Conservation (phyloP, 1,140 invertebrate species). For the Drosophila pectinifera region DNA sequence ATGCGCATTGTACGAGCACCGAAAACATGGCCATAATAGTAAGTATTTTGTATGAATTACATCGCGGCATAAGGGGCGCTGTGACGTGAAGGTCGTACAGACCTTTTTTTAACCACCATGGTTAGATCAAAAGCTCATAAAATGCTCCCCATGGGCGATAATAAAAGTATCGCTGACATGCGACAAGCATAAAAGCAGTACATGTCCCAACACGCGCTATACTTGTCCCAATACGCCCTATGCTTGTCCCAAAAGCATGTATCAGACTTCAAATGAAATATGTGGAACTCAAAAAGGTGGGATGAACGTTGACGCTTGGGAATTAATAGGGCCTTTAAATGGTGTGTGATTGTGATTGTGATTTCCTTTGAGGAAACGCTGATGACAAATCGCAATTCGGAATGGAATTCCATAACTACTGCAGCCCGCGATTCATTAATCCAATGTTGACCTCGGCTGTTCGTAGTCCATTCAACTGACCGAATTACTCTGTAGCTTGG, state of each 20-base stretch:
- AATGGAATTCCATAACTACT: conserved; percentile 3
- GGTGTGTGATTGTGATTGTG: background rate
- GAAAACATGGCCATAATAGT: too few relatives aligned
- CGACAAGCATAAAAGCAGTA: conserved; percentile 7
- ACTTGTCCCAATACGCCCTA: too few relatives aligned
- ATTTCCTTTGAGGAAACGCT: background rate
- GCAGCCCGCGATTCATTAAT: conserved; percentile 5
- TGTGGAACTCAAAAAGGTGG: background rate
- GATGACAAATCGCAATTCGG: background rate
- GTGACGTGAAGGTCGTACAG: background rate
- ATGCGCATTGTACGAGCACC: too few relatives aligned
- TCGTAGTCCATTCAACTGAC: conserved; percentile 25
- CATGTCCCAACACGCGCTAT: background rate
- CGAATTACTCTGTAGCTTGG: conserved; percentile 40
- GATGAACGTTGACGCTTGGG: background rate
- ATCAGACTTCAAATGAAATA: conserved; percentile 14
- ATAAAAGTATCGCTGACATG: conserved; percentile 15
- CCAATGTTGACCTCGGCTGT: conserved; percentile 9
- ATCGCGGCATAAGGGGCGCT: conserved; percentile 8
- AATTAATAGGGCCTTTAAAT: conserved; percentile 5
- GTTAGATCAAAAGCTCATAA: conserved; percentile 65
- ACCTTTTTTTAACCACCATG: conserved; percentile 46
- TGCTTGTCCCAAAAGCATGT: conserved; percentile 9
- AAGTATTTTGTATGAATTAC: too few relatives aligned
- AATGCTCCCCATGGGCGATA: conserved; percentile 22